Conservation (phyloP, 2,113 vertebrate genomes). For the Apodemus sylvaticus region DNA sequence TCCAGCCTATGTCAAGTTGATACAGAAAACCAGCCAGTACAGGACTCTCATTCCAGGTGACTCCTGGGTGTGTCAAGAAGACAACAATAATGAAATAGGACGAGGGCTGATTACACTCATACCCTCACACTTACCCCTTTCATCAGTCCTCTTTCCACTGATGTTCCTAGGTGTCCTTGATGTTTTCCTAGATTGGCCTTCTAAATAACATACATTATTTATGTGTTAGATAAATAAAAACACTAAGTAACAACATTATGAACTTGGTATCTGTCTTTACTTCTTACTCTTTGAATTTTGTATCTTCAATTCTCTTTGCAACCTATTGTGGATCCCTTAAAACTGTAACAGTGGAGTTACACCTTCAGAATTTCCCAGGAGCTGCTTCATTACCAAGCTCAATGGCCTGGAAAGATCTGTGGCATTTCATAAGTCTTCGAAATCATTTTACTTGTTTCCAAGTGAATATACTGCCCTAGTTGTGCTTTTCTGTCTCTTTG, state of each 20-base stretch:
- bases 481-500: neutral
- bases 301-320: neutral
- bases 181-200: neutral
- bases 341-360: neutral
- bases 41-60: neutral
- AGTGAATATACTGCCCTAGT: neutral
- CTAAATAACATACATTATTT: neutral
- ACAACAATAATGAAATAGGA: neutral
- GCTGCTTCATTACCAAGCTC: neutral
- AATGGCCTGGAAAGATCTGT: neutral
- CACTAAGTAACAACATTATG: neutral
- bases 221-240: neutral
- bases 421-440: neutral
- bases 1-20: too few relatives aligned
- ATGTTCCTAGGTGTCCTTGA: too few relatives aligned
- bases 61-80: neutral
- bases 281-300: neutral
- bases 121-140: neutral
- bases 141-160: neutral
- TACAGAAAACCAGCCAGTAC: too few relatives aligned
- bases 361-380: neutral
- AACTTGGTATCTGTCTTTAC: neutral
- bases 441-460: neutral
- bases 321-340: neutral
- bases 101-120: neutral